Evolutionary conservation across 1,140 invertebrate genomes (phyloP), one percentile per base, ranked within the genome.

Genomic region (Saccostrea glomerata): DNA sequence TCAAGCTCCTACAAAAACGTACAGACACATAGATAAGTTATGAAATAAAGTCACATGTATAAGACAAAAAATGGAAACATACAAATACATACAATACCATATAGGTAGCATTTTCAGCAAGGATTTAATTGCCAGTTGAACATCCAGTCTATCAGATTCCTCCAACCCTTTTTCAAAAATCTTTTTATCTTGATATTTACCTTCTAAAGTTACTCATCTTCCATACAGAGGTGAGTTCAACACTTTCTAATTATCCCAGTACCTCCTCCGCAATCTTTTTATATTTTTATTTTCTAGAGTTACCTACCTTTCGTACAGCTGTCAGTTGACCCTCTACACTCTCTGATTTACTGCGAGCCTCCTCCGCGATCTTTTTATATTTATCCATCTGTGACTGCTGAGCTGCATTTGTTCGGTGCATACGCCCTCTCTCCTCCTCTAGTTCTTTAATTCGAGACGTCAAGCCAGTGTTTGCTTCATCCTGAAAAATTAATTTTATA

Each of bases 371-470:
- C 58, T 93, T 94, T 87, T 94, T 94, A 85, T 92, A 93, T 83
- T 95, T 95, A 55, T 95, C 93, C 23, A 95, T 93, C 88, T 95
- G 94, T 23, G 91, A 89, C 85, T 93, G 92, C 73, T 94, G 93
- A 40, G 92, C 89, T 13, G 92, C 89, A 20, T 90, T 92, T 17
- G 93, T 94, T n/a, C 93, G 55, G 47, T 91, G 88, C 5, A 94
- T 89, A 25, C 93, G 89, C 1, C 87, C 90, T 83, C 93, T 89
- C 30, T 95, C 94, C 13, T 95, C 94, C 25, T 95, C 94, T 11
- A 93, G 55, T 58, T 94, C 94, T 88, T 94, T 94, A 47, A 94
- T 63, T 82, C 89, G 88, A 5, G 85, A 83, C 12, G 73, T 87
- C 12, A 94, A 82, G 15, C 47, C 73, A 30, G 88, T 90, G 15